phyloP scores from a whole-genome alignment of 2,113 vertebrate species.

The Lontra canadensis region DNA sequence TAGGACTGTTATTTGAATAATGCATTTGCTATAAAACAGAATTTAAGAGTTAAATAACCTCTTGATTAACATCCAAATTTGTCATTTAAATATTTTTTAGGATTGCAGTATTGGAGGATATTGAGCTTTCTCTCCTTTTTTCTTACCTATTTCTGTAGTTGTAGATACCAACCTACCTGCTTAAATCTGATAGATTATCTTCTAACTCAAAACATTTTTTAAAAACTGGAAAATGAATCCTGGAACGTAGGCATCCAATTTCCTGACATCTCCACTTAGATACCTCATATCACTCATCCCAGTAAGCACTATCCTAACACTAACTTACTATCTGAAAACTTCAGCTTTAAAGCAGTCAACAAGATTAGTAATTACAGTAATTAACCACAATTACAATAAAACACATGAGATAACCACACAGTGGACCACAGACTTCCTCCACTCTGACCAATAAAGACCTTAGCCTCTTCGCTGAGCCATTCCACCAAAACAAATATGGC shows the following conservation, averaged over 20 bases:
- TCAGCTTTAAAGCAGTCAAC: not conserved
- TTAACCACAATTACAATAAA: slow-evolving; percentile 9
- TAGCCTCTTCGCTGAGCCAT: not conserved
- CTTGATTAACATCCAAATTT: not conserved
- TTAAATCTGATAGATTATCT: not conserved
- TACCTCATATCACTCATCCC: not conserved
- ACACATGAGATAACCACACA: not conserved
- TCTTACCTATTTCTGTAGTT: not conserved
- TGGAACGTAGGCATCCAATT: not conserved
- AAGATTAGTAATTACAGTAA: not conserved
- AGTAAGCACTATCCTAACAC: not conserved
- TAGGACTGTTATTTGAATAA: not conserved
- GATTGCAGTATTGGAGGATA: not conserved
- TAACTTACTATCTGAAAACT: not conserved
- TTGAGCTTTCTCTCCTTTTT: not conserved
- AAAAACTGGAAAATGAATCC: not conserved
- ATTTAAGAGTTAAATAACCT: not conserved
- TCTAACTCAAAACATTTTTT: not conserved
- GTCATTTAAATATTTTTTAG: not conserved
- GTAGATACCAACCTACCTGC: not conserved
- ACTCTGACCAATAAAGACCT: not conserved
- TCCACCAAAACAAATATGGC: not conserved
- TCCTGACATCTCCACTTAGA: not conserved
- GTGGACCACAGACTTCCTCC: not conserved
- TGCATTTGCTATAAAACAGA: not conserved